Base-by-base conservation (phyloP, 2,113 vertebrate genomes). In the Actenoides lindsayi region DNA sequence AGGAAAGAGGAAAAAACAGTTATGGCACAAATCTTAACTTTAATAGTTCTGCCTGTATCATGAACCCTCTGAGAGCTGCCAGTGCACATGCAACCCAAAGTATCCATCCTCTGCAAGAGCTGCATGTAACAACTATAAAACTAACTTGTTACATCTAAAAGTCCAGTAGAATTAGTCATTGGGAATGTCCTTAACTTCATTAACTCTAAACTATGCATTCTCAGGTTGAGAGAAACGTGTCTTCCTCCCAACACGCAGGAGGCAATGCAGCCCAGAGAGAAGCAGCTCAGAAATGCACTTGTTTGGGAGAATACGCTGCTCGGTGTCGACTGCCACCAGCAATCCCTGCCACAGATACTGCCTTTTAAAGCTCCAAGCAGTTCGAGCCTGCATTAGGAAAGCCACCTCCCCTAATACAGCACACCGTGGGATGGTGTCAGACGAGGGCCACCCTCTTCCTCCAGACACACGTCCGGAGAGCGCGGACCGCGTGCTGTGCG, bases 361-460 rank as follows among this genome's bases (percentile, higher is more conserved):
- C 91, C 87, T 81, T 77, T 73, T 20, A 6, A 33, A 84, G 81
- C 73, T 82, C 56, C 77, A 28, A 53, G 87, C 50, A 89, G 5
- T 44, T 50, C 89, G 82, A 14, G 33, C 3, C 51, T 54, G 56
- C 77, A 42, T 28, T 6, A 93, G 93, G 94, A 97, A 96, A 96
- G 71, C 60, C 65, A 6, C 53, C 80, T 67, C 31, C 33, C 83
- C 81, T 25, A 24, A 57, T 5, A 79, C 3, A 82, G 91, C 82
- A 6, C 6, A 20, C 10, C 63, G 15, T 27, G 56, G 63, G 79
- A 94, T 8, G 68, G 54, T 8, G 30, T 85, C 69, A 83, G 8
- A 24, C 46, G 78, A 90, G 31, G n/a, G 63, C 42, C 64, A 53
- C 56, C 23, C 71, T 64, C 77, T 56, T 95, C 94, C 89, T 89